Evolutionary conservation across 2,888 invertebrate species (phyloP), one percentile per base, ranked within the genome.

Genomic region (Chaitophorus viminalis): DNA sequence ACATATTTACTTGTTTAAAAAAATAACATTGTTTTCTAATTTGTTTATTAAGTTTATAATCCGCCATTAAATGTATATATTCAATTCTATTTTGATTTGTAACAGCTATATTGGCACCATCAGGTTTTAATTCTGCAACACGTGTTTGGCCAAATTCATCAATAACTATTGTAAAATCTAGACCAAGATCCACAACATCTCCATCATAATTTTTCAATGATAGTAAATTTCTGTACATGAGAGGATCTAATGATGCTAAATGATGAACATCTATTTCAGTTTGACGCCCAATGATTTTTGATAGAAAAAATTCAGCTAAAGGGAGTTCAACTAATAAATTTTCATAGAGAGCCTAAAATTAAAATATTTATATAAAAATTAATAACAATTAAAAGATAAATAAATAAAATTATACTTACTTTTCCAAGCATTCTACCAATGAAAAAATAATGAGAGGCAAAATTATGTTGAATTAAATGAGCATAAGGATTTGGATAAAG

Each of bases 401-500:
- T 25, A 82, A 52, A 52, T 76, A 85, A 54, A 78, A 88, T 29
- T 46, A 21, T 25, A n/a, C 89, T 90, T 91, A 95, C 95, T 93
- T 99, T 99, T 74, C 98, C 99, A 46, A 99, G 92, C 92, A 99
- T 95, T 89, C 99, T 93, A 18, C 99, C 99, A 86, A 98, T 95
- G 91, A 99, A 99, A 92, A 94, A 98, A 91, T 97, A 99, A 92
- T 99, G 99, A 90, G 96, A 95, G 0, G 94, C 94, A 91, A 95
- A 98, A 91, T 98, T 95, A 52, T 95, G 95, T 70, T 96, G 94
- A n/a, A 98, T 92, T 88, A 98, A 93, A 90, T 95, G 94, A 8
- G 98, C 97, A 82, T 96, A 95, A 0, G 99, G 99, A 92, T 99
- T 99, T 0, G 99, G 99, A 92, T 99, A 99, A 68, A 99, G 92